Conservation (phyloP, 1,140 invertebrate genomes). For the Cyrtorhinus lividipennis region DNA sequence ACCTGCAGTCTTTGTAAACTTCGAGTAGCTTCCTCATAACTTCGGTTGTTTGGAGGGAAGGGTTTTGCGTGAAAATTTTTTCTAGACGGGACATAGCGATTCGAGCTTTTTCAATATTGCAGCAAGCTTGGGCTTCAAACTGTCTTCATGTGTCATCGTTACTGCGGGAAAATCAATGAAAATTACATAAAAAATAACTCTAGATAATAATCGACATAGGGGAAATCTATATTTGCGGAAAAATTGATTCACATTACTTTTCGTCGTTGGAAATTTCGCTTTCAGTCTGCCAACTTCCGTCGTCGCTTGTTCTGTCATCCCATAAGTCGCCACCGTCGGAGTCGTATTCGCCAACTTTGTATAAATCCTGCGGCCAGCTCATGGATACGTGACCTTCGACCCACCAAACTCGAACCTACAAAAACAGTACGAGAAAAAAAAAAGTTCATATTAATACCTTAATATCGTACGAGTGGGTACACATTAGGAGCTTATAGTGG, state of each 20-base stretch:
- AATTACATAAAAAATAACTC: neutral
- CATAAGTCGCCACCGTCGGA: conserved; percentile 62
- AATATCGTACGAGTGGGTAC: no score
- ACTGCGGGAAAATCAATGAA: conserved; percentile 2
- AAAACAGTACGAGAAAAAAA: no score
- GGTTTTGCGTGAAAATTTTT: conserved; percentile 58
- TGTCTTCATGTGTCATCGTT: conserved; percentile 27
- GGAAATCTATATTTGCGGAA: no score
- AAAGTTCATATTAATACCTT: no score
- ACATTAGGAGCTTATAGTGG: no score
- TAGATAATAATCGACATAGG: no score
- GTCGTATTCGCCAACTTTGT: conserved; percentile 60
- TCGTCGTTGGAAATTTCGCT: conserved; percentile 36
- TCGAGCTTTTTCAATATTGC: conserved; percentile 58
- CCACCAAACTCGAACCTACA: conserved; percentile 62
- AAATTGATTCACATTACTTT: neutral
- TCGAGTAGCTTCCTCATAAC: conserved; percentile 63
- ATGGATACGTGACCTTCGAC: conserved; percentile 65
- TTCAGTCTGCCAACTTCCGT: conserved; percentile 74
- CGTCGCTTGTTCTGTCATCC: conserved; percentile 34
- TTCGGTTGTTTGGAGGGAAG: conserved; percentile 51
- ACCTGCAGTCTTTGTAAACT: conserved; percentile 72
- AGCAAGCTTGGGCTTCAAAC: conserved; percentile 47
- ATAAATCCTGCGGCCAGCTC: conserved; percentile 81
- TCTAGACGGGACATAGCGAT: conserved; percentile 57